phyloP scores from a whole-genome alignment of 2,888 invertebrate species.

The Periphyllus acericola region DNA sequence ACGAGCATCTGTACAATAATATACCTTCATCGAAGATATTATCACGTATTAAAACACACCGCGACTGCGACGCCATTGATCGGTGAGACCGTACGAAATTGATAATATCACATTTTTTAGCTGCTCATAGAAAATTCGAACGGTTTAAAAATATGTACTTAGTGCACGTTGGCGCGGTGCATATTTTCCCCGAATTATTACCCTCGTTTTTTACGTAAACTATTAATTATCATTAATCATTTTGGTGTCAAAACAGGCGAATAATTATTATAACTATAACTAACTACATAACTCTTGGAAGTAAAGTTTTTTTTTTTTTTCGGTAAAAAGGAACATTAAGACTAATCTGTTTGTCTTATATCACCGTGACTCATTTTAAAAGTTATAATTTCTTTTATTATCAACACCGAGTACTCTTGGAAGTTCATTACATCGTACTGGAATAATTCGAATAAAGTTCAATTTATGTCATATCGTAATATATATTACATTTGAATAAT shows the following conservation, averaged over 20 bases:
- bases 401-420: neutral
- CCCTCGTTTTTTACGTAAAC: conserved; percentile 10
- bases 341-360: neutral
- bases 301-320: conserved; percentile 10
- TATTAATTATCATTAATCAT: conserved; percentile 23
- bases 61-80: too few species aligned
- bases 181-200: neutral
- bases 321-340: neutral
- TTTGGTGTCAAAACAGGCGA: conserved; percentile 15
- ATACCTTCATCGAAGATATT: neutral
- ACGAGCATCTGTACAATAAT: neutral
- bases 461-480: too few species aligned
- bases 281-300: neutral
- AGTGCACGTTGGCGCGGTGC: neutral
- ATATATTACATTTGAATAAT: too few species aligned
- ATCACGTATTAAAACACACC: neutral
- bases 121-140: too few species aligned
- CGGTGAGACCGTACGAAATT: too few species aligned
- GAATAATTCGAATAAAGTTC: too few species aligned
- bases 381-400: neutral
- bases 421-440: neutral
- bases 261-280: conserved; percentile 18
- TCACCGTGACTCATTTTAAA: neutral
- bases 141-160: too few species aligned
- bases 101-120: too few species aligned